Conservation (phyloP, 2,797 vertebrate species). For the Malurus splendens region DNA sequence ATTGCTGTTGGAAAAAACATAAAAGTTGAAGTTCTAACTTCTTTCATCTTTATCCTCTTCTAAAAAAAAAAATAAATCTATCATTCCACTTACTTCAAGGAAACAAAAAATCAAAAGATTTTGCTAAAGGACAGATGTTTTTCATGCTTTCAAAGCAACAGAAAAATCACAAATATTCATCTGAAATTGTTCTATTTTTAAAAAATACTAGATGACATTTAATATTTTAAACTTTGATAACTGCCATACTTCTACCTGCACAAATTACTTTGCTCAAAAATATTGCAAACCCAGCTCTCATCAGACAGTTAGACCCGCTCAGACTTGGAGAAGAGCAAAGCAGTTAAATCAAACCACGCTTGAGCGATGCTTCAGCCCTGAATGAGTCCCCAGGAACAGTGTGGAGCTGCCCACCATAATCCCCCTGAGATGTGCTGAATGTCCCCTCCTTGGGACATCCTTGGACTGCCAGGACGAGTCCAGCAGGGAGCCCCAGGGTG, state of each 20-base stretch:
- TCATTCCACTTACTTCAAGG: background rate
- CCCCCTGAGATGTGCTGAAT: rapidly evolving
- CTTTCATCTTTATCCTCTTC: background rate
- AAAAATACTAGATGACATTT: background rate
- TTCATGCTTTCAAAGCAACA: background rate
- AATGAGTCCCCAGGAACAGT: background rate
- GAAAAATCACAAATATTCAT: background rate
- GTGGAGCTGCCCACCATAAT: rapidly evolving
- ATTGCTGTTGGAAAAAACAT: background rate
- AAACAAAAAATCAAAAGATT: background rate
- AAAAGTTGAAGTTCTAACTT: background rate
- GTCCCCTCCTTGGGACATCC: background rate
- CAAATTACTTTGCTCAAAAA: background rate
- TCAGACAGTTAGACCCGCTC: background rate
- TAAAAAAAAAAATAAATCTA: background rate
- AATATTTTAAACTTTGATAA: background rate
- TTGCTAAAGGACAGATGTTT: background rate
- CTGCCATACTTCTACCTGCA: background rate
- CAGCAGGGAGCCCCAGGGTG: background rate
- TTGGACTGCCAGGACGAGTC: background rate
- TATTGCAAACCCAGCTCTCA: background rate
- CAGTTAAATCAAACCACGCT: background rate
- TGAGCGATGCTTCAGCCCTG: background rate
- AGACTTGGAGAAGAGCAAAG: background rate
- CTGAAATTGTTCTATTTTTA: background rate